Percentiles rank a stretch among this genome's conserved stretches.
These are phyloP conservation scores for Laticauda laticaudata DNA, from an alignment of 2,113 vertebrate genomes.

Conservation along the genomic window DNA sequence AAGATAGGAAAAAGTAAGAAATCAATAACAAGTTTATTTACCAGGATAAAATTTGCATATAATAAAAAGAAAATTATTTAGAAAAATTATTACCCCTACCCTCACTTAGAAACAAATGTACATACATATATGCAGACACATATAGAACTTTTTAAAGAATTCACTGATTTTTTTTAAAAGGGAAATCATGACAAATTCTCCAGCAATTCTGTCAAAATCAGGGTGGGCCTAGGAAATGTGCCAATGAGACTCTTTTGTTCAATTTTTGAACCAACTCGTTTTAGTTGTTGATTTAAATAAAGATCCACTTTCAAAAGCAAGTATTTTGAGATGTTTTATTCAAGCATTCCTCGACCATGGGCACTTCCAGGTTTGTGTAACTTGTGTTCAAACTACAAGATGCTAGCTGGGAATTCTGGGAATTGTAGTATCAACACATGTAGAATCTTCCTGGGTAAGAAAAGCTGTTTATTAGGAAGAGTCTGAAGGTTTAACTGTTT, in stretches of 20 bases:
- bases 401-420: background rate
- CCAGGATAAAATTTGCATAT: conserved; percentile 41
- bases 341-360: background rate
- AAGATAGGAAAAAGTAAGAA: conserved; percentile 40
- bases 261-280: background rate
- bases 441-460: background rate
- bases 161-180: conserved; percentile 33
- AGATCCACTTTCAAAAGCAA: background rate
- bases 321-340: background rate
- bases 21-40: conserved; percentile 59
- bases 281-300: background rate
- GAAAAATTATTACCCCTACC: conserved; percentile 49
- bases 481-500: background rate
- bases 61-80: conserved; percentile 52
- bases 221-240: background rate
- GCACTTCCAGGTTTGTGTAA: background rate
- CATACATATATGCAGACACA: conserved; percentile 37
- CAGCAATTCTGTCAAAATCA: conserved; percentile 20
- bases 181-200: background rate
- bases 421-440: background rate
- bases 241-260: background rate
- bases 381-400: background rate
- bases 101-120: conserved; percentile 47
- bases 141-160: conserved; percentile 32
- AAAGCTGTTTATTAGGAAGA: background rate